Conservation (phyloP, 2,797 vertebrate genomes). For the Poeciliopsis gracilis region DNA sequence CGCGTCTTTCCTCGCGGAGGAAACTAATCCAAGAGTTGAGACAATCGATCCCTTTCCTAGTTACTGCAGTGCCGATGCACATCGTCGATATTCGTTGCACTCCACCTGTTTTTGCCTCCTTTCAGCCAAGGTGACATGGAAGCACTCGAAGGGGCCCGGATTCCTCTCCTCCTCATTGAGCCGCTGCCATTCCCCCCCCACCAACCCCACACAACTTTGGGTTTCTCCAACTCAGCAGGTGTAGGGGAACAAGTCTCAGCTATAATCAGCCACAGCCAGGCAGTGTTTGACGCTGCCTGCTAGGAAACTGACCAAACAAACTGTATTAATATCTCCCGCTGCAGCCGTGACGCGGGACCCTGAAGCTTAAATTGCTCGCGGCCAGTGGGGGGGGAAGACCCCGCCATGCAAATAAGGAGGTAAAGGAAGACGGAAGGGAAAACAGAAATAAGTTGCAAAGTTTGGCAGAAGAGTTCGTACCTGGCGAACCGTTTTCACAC, state of each 20-base stretch:
- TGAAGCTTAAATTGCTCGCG: conserved; percentile 81
- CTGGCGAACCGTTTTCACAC: neutral
- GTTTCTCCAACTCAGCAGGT: conserved; percentile 87
- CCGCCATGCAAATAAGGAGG: conserved; percentile 62
- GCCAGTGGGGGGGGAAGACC: conserved; percentile 84
- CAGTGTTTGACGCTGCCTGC: conserved; percentile 87
- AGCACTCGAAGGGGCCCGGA: conserved; percentile 53
- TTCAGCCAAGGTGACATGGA: conserved; percentile 71
- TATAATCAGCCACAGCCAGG: conserved; percentile 82
- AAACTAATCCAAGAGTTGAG: conserved; percentile 26
- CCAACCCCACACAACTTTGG: conserved; percentile 64
- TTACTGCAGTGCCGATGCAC: conserved; percentile 44
- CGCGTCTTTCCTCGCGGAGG: conserved; percentile 14
- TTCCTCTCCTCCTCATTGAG: conserved; percentile 64
- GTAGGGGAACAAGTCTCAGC: conserved; percentile 76
- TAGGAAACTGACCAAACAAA: conserved; percentile 91
- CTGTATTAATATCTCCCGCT: conserved; percentile 85
- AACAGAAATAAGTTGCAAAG: conserved; percentile 5
- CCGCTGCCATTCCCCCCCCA: conserved; percentile 54
- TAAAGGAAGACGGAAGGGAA: conserved; percentile 6
- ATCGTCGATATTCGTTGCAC: conserved; percentile 57
- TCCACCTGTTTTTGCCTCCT: conserved; percentile 62
- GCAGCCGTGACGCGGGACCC: conserved; percentile 82
- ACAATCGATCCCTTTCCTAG: conserved; percentile 50
- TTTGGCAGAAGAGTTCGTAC: neutral